Percentiles rank a stretch among this genome's conserved stretches.
phyloP scores from a whole-genome alignment of 2,797 vertebrate genomes.

The Schizopygopsis pylzovi region DNA sequence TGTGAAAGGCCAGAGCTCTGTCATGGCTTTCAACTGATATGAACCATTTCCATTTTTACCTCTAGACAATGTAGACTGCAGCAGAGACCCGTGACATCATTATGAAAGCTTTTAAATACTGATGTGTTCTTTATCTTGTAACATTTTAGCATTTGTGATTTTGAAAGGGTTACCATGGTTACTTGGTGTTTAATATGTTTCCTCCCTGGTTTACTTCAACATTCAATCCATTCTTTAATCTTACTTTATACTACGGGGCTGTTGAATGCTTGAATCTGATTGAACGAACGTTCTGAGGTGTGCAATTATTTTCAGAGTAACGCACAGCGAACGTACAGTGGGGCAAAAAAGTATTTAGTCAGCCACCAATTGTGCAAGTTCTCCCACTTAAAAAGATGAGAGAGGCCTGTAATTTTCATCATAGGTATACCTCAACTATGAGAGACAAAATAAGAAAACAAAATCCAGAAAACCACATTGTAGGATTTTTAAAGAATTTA shows the following conservation, averaged over 20 bases:
- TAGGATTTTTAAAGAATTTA: too few species aligned
- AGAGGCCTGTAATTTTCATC: too few species aligned
- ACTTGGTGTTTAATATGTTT: conserved; percentile 1
- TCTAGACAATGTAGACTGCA: conserved; percentile 1
- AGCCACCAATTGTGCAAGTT: too few species aligned
- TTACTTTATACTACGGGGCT: background rate
- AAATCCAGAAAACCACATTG: too few species aligned
- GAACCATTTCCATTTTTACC: conserved; percentile 15
- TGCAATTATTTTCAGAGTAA: too few species aligned
- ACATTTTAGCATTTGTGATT: background rate
- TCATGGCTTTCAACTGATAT: conserved; percentile 69
- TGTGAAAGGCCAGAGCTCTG: conserved; percentile 78
- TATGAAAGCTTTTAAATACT: background rate
- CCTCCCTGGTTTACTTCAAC: background rate
- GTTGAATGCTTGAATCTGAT: too few species aligned
- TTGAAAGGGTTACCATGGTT: background rate
- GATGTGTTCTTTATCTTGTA: background rate
- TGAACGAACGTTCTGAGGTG: too few species aligned
- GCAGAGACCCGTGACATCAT: background rate
- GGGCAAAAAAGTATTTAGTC: too few species aligned
- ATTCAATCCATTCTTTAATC: background rate
- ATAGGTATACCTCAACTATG: too few species aligned
- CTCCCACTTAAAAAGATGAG: too few species aligned
- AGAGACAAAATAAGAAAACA: too few species aligned
- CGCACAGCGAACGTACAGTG: too few species aligned